Evolutionary conservation across 2,888 invertebrate genomes (phyloP), one percentile per base, ranked within the genome.

Genomic region (Calliopum simillimum): DNA sequence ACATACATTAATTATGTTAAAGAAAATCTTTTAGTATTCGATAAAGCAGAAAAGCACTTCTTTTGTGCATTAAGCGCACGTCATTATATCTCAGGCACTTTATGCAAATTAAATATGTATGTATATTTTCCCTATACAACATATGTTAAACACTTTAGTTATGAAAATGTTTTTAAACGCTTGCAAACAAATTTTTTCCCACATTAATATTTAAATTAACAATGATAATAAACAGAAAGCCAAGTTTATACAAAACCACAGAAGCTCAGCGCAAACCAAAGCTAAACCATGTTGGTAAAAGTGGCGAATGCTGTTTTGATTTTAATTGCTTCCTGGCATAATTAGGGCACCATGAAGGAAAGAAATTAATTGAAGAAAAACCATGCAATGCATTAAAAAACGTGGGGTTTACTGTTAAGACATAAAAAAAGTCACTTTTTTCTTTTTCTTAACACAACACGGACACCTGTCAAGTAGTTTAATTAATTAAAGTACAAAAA

Each of bases 271-370:
- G 49, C 19, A 8, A 53, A 23, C 13, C 53, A 21, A 53, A 23
- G 49, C 23, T 21, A 16, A 53, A 21, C 5, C 65, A 55, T 65
- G 55, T 55, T 21, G 65, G 55, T 43, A 53, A 53, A 33, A 64
- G 51, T 41, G 51, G 51, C 41, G n/a, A 19, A 14, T 25, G 44
- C 13, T 55, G 55, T 65, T n/a, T 55, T 25, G 44, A 43, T 62
- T 70, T 74, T 75, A 76, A 74, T 73, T 73, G 70, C 61, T 75
- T 75, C 74, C 74, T 73, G 72, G 73, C 72, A 73, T 69, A 75
- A 76, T 75, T 75, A 73, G 49, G 49, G 33, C 63, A 33, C 33
- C 47, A 2, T n/a, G 19, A 55, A 43, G 23, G 23, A 13, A 11
- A 44, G 12, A 43, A 6, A 21, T 13, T 12, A 25, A 13, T n/a